Percentiles rank a stretch among this genome's conserved stretches.
Conservation (phyloP, 2,888 invertebrate genomes). For the Helleia helle region DNA sequence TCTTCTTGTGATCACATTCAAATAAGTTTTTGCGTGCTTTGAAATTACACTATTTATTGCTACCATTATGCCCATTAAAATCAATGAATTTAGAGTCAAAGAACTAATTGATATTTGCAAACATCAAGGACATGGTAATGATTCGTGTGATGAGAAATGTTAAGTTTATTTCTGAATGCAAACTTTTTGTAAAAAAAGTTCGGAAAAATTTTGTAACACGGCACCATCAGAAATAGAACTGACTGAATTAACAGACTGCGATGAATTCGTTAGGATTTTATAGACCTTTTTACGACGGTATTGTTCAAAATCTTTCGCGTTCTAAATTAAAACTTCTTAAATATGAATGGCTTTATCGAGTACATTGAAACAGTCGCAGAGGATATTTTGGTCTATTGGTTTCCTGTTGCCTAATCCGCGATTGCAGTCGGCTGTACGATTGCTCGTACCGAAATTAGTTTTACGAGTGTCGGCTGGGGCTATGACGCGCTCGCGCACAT, state of each 20-base stretch:
- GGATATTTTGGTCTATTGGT: slow-evolving; percentile 22
- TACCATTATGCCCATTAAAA: not conserved
- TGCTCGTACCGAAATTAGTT: slow-evolving; percentile 56
- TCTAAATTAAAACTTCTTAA: not conserved
- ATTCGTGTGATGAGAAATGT: not conserved
- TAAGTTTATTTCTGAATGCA: not conserved
- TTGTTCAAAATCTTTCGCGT: not conserved
- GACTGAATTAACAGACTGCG: not conserved
- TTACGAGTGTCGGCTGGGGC: slow-evolving; percentile 53
- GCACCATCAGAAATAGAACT: not conserved
- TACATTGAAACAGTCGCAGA: slow-evolving; percentile 13
- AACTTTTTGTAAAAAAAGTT: too few species aligned
- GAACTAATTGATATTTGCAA: slow-evolving; percentile 1
- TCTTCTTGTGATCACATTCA: slow-evolving; percentile 15
- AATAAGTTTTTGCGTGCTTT: slow-evolving; percentile 9
- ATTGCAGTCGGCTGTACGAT: slow-evolving; percentile 36
- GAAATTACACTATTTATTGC: not conserved
- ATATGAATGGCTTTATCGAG: slow-evolving; percentile 5
- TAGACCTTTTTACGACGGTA: not conserved
- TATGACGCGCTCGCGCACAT: slow-evolving; percentile 56
- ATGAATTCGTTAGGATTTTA: not conserved
- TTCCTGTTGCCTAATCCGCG: slow-evolving; percentile 30
- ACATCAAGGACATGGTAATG: not conserved
- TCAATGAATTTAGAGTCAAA: slow-evolving; percentile 3
- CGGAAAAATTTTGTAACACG: not conserved